These are phyloP conservation scores for Sussaba pulchella DNA, from an alignment of 2,888 invertebrate genomes.

Conservation along the genomic window DNA sequence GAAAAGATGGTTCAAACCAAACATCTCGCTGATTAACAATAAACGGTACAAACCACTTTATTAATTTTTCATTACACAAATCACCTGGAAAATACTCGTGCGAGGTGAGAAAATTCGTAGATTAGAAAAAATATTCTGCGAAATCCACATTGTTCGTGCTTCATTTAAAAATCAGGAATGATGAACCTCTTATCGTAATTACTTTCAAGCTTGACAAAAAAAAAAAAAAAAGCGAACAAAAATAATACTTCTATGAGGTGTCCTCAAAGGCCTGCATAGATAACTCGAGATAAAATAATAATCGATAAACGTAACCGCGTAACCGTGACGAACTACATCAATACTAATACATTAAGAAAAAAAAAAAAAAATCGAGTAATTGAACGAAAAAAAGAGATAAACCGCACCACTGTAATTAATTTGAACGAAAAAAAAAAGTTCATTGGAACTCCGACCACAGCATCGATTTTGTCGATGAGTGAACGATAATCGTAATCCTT, in stretches of 20 bases:
- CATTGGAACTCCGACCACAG: neutral
- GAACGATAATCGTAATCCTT: neutral
- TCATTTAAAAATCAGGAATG: too few species aligned
- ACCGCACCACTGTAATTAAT: neutral
- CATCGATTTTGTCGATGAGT: neutral
- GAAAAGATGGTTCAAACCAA: neutral
- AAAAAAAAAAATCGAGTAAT: neutral
- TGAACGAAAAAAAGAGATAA: neutral
- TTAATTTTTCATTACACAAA: constrained; percentile 54
- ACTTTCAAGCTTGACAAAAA: too few species aligned
- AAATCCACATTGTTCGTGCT: too few species aligned
- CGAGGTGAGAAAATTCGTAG: constrained; percentile 11
- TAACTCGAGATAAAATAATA: constrained; percentile 44
- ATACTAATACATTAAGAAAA: neutral
- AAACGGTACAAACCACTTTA: constrained; percentile 66
- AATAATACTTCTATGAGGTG: constrained; percentile 31
- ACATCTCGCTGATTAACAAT: constrained; percentile 37
- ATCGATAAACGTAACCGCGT: constrained; percentile 44
- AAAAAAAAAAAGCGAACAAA: neutral
- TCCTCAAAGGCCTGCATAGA: constrained; percentile 35
- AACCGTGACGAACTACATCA: constrained; percentile 1
- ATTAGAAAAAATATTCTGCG: neutral
- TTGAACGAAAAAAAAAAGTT: neutral
- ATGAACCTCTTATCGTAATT: too few species aligned
- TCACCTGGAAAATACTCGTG: constrained; percentile 26